Percentiles rank a stretch among this genome's conserved stretches.
Conservation (phyloP, 2,797 vertebrate species). For the Microhierax caerulescens region DNA sequence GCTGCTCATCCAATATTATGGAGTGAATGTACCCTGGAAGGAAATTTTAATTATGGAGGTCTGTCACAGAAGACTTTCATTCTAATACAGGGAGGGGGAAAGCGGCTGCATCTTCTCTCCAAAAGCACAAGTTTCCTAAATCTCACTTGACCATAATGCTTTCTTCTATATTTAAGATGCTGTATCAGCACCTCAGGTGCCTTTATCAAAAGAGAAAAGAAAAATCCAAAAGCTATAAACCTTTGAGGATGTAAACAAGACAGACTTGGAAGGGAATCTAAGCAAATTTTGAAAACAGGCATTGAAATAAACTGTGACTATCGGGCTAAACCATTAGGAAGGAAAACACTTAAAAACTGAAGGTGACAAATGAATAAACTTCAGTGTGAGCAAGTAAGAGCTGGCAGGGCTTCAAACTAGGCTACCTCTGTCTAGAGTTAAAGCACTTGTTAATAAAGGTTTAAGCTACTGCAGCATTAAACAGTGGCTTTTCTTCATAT, state of each 20-base stretch:
- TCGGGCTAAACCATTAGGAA: conserved; percentile 23
- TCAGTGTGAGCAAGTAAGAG: conserved; percentile 27
- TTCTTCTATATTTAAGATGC: conserved; percentile 28
- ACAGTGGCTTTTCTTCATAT: background rate
- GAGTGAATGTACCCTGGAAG: background rate
- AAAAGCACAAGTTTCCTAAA: background rate
- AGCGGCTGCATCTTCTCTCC: background rate
- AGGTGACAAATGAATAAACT: conserved; percentile 41
- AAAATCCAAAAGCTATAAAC: conserved; percentile 10
- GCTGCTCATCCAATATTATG: background rate
- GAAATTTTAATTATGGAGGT: conserved; percentile 20
- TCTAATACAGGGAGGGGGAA: background rate
- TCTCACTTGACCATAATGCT: conserved; percentile 13
- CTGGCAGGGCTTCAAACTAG: conserved; percentile 57
- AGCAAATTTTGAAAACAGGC: conserved; percentile 49
- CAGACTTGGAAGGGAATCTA: conserved; percentile 43
- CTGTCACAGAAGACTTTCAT: background rate
- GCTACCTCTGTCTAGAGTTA: background rate
- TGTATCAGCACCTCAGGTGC: conserved; percentile 35
- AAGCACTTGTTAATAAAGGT: conserved; percentile 47
- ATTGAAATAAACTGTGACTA: conserved; percentile 38
- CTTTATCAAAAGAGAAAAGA: conserved; percentile 8
- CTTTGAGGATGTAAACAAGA: conserved; percentile 42
- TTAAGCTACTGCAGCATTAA: conserved; percentile 2
- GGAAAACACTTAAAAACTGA: conserved; percentile 41